phyloP scores from a whole-genome alignment of 2,797 vertebrate species.

The Podarcis siculus region DNA sequence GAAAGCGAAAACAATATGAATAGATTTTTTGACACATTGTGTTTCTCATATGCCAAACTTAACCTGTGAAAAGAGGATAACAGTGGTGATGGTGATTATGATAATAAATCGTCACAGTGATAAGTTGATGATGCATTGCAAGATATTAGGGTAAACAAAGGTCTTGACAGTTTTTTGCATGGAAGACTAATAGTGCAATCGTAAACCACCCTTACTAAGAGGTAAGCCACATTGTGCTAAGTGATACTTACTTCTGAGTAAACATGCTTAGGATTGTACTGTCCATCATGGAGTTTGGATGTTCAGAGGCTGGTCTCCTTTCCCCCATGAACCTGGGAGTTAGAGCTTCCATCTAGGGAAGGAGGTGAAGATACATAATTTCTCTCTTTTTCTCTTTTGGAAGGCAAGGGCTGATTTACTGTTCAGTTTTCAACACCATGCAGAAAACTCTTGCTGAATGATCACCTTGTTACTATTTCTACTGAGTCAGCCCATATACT shows the following conservation, averaged over 20 bases:
- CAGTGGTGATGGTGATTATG: not conserved
- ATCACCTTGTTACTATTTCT: constrained; percentile 27
- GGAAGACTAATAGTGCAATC: not conserved
- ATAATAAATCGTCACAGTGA: constrained; percentile 3
- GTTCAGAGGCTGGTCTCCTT: not conserved
- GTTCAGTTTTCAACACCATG: not conserved
- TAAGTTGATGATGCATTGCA: not conserved
- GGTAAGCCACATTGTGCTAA: too few relatives aligned
- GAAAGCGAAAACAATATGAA: not conserved
- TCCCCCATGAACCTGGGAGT: not conserved
- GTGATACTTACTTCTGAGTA: not conserved
- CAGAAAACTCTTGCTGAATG: constrained; percentile 7
- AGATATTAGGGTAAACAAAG: not conserved
- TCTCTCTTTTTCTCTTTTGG: not conserved
- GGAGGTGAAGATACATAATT: not conserved
- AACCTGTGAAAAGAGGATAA: not conserved
- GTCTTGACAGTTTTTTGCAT: not conserved
- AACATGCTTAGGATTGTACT: not conserved
- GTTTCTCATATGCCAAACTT: not conserved
- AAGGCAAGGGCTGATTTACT: not conserved
- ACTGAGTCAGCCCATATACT: constrained; percentile 15
- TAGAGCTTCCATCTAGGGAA: not conserved
- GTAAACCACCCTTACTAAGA: not conserved
- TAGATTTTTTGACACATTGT: not conserved
- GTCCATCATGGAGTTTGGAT: not conserved